Base-by-base conservation (phyloP, 2,797 vertebrate species). In the Gadopsis bispinosus region DNA sequence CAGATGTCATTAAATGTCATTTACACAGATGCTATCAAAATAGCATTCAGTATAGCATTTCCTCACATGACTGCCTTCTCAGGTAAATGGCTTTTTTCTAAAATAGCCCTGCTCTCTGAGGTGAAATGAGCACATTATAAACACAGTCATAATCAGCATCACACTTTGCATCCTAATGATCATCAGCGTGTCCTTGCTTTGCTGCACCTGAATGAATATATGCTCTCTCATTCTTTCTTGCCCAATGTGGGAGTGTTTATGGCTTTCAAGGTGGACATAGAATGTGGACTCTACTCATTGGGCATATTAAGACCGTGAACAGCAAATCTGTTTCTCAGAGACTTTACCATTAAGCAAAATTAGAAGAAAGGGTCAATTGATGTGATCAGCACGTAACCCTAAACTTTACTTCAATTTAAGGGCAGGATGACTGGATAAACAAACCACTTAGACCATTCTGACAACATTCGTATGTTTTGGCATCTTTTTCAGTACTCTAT, bases 141-240 rank as follows among this genome's bases (percentile, higher is more conserved):
- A 88, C 88, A 80, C 64, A 80, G 79, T 77, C 79, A 88, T 89
- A 90, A 91, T 93, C 89, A 90, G 83, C 87, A 87, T 84, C 83
- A 84, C 77, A 85, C 73, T 90, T 76, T 80, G 88, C 86, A 87
- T 89, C 77, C 50, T 84, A 89, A 90, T 77, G 70, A 89, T 88
- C 75, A 70, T 83, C 87, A 61, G 60, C 55, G 55, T 87, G 73
- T 75, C 83, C 92, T 91, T 91, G 91, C 88, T 72, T 89, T 91
- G 83, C 86, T 88, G 85, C 89, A 90, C 90, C 86, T 90, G 85
- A 88, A 86, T 88, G 73, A 85, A 68, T 58, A 76, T 67, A 50
- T 77, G 66, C 58, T 65, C 54, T 72, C 51, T 84, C 56, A 43
- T 63, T 86, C 71, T 69, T 82, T 73, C 47, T 61, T 71, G 51